These are phyloP conservation scores for Alligator mississippiensis DNA, from an alignment of 2,113 vertebrate species.

Conservation along the genomic window DNA sequence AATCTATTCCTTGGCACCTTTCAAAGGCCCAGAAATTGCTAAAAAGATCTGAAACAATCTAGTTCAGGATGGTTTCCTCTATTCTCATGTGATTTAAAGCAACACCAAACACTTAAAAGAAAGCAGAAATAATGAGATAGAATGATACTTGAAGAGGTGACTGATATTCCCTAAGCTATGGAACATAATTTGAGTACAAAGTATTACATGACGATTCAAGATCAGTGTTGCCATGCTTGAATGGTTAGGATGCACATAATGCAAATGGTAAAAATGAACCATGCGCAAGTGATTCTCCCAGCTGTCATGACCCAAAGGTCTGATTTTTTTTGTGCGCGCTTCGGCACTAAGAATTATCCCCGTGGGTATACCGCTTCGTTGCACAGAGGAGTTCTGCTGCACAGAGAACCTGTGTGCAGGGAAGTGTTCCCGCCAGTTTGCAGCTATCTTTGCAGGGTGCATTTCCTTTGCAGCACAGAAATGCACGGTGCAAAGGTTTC, in stretches of 20 bases:
- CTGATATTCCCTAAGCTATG: neutral
- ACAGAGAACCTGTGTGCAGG: too few relatives aligned
- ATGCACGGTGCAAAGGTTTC: too few relatives aligned
- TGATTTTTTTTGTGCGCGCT: too few relatives aligned
- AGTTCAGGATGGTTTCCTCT: neutral
- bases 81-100: neutral
- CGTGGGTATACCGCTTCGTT: too few relatives aligned
- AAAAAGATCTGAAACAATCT: neutral
- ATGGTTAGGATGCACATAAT: rapidly evolving
- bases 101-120: neutral
- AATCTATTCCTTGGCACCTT: neutral
- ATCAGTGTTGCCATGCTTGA: neutral
- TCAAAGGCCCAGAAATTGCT: neutral
- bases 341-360: too few relatives aligned
- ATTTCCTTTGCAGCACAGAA: too few relatives aligned
- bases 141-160: neutral
- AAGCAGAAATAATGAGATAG: neutral
- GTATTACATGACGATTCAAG: neutral
- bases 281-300: too few relatives aligned
- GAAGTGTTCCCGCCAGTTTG: too few relatives aligned
- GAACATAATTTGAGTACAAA: neutral
- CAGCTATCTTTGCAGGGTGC: too few relatives aligned
- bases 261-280: neutral
- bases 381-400: too few relatives aligned
- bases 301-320: too few relatives aligned